Percentiles rank a stretch among this genome's conserved stretches.
These are phyloP conservation scores for Caenorhabditis drosophilae DNA, from an alignment of 2,888 invertebrate species.

Conservation along the genomic window DNA sequence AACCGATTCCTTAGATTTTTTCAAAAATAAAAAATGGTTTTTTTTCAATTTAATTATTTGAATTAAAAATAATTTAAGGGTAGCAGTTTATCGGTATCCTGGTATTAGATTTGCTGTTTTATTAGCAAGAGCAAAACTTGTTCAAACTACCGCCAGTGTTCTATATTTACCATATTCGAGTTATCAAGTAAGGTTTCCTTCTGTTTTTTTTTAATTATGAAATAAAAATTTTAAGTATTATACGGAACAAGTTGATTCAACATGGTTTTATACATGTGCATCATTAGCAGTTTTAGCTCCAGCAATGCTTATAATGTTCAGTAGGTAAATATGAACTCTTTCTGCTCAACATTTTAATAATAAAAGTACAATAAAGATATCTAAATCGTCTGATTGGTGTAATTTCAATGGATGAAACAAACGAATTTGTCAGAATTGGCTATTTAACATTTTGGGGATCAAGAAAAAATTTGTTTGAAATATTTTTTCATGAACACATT, in stretches of 20 bases:
- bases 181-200: constrained; percentile 21
- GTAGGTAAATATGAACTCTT: too few species aligned
- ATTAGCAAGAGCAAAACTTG: constrained; percentile 49
- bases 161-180: constrained; percentile 48
- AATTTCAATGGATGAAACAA: constrained; percentile 47
- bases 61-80: constrained; percentile 35
- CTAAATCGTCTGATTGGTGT: constrained; percentile 60
- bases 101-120: constrained; percentile 43
- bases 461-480: constrained; percentile 42
- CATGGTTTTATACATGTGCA: constrained; percentile 27
- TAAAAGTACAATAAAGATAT: constrained; percentile 21
- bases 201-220: neutral
- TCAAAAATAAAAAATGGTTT: constrained; percentile 24
- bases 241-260: constrained; percentile 14
- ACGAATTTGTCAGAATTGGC: constrained; percentile 51
- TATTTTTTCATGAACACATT: neutral
- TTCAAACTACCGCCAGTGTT: constrained; percentile 54
- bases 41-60: neutral
- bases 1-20: constrained; percentile 11
- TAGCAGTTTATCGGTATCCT: constrained; percentile 56
- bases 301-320: constrained; percentile 43
- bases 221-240: constrained; percentile 15
- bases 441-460: constrained; percentile 51
- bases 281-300: constrained; percentile 45
- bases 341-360: too few species aligned